Conservation (phyloP, 2,888 invertebrate genomes). For the Heliconius charithonia region DNA sequence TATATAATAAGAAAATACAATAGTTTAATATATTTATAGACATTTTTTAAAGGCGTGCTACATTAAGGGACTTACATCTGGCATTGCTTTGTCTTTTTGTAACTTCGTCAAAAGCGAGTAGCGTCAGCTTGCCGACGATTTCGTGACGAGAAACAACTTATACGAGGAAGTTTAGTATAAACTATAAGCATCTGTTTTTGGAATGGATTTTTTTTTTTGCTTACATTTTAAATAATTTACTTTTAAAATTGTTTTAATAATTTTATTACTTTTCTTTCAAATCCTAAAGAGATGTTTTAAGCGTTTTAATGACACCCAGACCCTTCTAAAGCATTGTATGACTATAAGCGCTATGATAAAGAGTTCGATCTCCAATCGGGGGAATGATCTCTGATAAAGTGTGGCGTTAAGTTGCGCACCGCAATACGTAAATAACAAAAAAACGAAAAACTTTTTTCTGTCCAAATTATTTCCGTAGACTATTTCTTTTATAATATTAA, state of each 20-base stretch:
- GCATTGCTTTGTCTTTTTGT: slow-evolving; percentile 26
- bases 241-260: too few species aligned
- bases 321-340: too few species aligned
- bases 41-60: slow-evolving; percentile 2
- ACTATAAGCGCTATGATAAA: too few species aligned
- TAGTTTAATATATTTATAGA: neutral
- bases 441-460: too few species aligned
- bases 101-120: slow-evolving; percentile 31
- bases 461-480: too few species aligned
- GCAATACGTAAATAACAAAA: too few species aligned
- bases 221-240: too few species aligned
- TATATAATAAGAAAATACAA: neutral
- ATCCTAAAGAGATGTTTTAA: neutral
- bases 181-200: slow-evolving; percentile 10
- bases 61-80: slow-evolving; percentile 28
- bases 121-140: slow-evolving; percentile 42
- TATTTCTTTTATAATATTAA: neutral
- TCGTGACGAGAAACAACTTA: slow-evolving; percentile 32
- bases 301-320: neutral
- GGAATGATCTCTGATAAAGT: neutral
- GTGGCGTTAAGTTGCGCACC: neutral
- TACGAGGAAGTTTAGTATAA: slow-evolving; percentile 23
- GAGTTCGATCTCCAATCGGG: too few species aligned
- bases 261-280: too few species aligned
- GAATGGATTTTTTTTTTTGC: neutral